Evolutionary conservation across 2,888 invertebrate genomes (phyloP).

Genomic region (Choreutis nemorana): DNA sequence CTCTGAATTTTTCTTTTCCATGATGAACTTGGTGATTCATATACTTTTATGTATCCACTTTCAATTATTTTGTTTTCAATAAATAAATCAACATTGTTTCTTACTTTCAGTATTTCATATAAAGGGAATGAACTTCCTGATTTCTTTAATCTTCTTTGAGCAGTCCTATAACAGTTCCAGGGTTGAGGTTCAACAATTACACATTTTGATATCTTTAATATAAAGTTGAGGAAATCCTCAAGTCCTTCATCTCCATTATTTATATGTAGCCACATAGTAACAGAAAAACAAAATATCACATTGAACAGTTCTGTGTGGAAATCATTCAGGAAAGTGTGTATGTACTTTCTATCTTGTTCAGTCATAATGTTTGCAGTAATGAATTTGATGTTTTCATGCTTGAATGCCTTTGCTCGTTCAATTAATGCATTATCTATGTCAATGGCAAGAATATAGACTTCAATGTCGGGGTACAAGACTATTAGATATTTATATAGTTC

Average conservation of each 20-base stretch:
- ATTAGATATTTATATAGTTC: conserved; percentile 62
- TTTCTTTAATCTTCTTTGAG: conserved; percentile 74
- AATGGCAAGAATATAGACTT: conserved; percentile 68
- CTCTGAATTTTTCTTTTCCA: conserved; percentile 77
- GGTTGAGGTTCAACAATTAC: conserved; percentile 84
- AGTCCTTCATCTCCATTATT: conserved; percentile 83
- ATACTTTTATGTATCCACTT: conserved; percentile 56
- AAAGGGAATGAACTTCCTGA: conserved; percentile 68
- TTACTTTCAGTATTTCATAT: conserved; percentile 67
- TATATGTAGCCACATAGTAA: conserved; percentile 92
- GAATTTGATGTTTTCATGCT: conserved; percentile 59
- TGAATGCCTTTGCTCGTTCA: conserved; percentile 65
- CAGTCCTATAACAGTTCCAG: conserved; percentile 84
- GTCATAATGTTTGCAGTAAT: conserved; percentile 69
- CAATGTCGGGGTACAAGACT: conserved; percentile 30
- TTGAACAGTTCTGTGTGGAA: conserved; percentile 64
- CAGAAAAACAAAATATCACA: conserved; percentile 80
- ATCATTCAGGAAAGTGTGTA: conserved; percentile 54
- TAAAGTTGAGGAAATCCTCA: conserved; percentile 64
- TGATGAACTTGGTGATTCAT: conserved; percentile 66
- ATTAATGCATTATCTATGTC: conserved; percentile 80
- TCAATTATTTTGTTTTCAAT: conserved; percentile 66
- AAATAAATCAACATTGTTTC: conserved; percentile 65
- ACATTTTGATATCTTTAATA: conserved; percentile 60
- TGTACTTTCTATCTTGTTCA: conserved; percentile 23